These are phyloP conservation scores for Xanthia icteritia DNA, from an alignment of 2,888 invertebrate species.

Conservation along the genomic window DNA sequence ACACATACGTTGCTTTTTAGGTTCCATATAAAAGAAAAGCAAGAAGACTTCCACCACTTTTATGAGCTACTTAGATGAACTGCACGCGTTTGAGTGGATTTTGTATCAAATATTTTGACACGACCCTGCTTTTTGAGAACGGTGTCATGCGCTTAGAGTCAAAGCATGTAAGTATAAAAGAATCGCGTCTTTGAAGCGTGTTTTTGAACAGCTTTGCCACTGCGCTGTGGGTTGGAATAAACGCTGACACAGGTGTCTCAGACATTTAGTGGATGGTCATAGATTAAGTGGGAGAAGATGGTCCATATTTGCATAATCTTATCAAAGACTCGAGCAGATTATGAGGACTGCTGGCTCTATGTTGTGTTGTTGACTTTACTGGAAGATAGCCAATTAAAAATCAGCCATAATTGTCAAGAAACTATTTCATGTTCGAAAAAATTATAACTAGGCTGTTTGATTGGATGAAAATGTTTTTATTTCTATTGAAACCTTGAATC, in stretches of 20 bases:
- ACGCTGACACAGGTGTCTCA: slow-evolving; percentile 27
- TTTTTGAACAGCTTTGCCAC: slow-evolving; percentile 50
- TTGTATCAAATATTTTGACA: slow-evolving; percentile 45
- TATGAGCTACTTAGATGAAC: not conserved
- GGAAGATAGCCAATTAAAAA: not conserved
- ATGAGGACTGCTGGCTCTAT: not conserved
- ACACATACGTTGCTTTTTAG: not conserved
- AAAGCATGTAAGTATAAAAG: slow-evolving; percentile 53
- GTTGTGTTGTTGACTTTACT: not conserved
- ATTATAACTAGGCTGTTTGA: not conserved
- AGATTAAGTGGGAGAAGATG: slow-evolving; percentile 19
- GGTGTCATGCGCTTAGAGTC: slow-evolving; percentile 40
- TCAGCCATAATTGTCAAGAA: not conserved
- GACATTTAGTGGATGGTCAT: slow-evolving; percentile 31
- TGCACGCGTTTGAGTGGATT: not conserved
- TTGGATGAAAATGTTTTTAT: not conserved
- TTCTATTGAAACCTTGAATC: not conserved
- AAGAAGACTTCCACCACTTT: not conserved
- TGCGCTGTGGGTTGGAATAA: slow-evolving; percentile 46
- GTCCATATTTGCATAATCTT: slow-evolving; percentile 27
- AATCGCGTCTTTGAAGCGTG: slow-evolving; percentile 53
- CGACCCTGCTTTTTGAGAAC: slow-evolving; percentile 27
- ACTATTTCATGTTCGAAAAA: not conserved
- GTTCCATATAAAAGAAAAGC: not conserved
- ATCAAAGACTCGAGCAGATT: not conserved